These are phyloP conservation scores for Carcharodon carcharias DNA, from an alignment of 2,797 vertebrate genomes.

Conservation along the genomic window DNA sequence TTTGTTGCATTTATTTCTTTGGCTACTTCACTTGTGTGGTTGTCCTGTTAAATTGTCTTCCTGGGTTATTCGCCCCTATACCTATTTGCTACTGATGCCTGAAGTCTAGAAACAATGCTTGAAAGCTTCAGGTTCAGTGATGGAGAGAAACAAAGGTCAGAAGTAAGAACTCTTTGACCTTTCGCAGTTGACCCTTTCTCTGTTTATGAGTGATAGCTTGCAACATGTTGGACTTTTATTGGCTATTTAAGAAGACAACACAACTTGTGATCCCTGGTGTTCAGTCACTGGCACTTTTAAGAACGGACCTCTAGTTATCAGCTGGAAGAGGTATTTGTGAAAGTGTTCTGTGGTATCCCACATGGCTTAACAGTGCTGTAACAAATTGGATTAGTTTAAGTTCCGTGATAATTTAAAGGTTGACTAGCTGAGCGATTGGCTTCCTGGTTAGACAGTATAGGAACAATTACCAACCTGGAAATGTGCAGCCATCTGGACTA, in stretches of 20 bases:
- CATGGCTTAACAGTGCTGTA: conserved; percentile 47
- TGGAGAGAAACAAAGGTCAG: background rate
- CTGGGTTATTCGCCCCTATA: background rate
- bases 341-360: conserved; percentile 39
- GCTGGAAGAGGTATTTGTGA: conserved; percentile 43
- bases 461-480: background rate
- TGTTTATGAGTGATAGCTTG: conserved; percentile 35
- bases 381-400: conserved; percentile 50
- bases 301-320: conserved; percentile 41
- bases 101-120: conserved; percentile 6
- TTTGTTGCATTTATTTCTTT: background rate
- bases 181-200: background rate
- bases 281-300: background rate
- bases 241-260: background rate
- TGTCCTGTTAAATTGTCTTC: background rate
- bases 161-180: background rate
- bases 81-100: background rate
- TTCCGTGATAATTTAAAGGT: conserved; percentile 46
- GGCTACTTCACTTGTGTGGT: background rate
- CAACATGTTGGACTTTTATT: background rate
- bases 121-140: conserved; percentile 20
- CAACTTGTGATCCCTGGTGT: background rate
- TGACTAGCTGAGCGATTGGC: conserved; percentile 45
- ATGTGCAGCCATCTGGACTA: background rate
- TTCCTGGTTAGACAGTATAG: conserved; percentile 43